A percentile compares a stretch with the other conserved stretches of the same genome.
Evolutionary conservation across 2,888 invertebrate genomes (phyloP).

Genomic region (Drosophila bunnanda): DNA sequence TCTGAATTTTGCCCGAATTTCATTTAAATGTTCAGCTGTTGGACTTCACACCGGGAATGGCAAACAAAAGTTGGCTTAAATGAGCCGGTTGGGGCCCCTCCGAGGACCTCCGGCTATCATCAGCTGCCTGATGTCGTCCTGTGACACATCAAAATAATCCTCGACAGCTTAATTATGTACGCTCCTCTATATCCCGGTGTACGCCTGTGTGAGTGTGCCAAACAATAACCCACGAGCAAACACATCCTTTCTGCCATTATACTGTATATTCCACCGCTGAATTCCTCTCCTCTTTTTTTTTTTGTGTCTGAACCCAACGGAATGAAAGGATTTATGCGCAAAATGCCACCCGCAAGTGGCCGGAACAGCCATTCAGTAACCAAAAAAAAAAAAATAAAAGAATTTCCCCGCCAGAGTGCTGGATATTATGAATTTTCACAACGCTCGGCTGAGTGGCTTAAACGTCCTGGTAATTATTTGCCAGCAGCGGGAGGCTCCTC

Average conservation of each 20-base stretch:
- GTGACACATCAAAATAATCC: constrained; percentile 83
- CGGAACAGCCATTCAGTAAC: constrained; percentile 52
- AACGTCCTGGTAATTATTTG: constrained; percentile 73
- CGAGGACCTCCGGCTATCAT: constrained; percentile 59
- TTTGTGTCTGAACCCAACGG: constrained; percentile 46
- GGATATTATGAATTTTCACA: constrained; percentile 74
- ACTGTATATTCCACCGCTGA: constrained; percentile 11
- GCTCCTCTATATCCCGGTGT: constrained; percentile 63
- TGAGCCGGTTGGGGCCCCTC: constrained; percentile 44
- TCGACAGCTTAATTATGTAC: constrained; percentile 83
- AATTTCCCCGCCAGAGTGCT: constrained; percentile 16
- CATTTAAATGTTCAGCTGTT: constrained; percentile 39
- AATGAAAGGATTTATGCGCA: constrained; percentile 77
- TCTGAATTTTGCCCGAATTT: constrained; percentile 5
- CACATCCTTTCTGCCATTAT: constrained; percentile 56
- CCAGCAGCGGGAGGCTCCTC: constrained; percentile 59
- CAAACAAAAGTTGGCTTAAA: constrained; percentile 79
- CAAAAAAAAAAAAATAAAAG: constrained; percentile 16
- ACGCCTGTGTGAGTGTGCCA: constrained; percentile 22
- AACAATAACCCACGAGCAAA: constrained; percentile 54
- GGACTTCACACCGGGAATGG: constrained; percentile 48
- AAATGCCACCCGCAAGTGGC: constrained; percentile 71
- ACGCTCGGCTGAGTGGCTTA: constrained; percentile 73
- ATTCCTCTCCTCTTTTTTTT: constrained; percentile 11
- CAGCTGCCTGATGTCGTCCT: constrained; percentile 77